Base-by-base conservation (phyloP, 1,140 invertebrate species). In the Aporrectodea caliginosa region DNA sequence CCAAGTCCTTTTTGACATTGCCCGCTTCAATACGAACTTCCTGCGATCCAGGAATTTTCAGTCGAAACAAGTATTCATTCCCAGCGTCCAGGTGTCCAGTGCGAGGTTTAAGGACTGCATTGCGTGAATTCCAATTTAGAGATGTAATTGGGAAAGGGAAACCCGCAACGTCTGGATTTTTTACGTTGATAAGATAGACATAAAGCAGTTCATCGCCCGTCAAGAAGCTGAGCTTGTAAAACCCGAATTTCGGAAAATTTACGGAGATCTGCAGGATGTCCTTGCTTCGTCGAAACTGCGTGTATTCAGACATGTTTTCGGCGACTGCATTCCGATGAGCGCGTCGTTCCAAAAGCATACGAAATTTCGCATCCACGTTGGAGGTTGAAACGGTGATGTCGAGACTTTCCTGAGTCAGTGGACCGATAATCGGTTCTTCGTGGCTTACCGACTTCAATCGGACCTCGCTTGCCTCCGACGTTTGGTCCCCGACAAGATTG, bases 121-220 rank as follows among this genome's bases (percentile, higher is more conserved):
- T 73, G n/a, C 14, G 16, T 35, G 31, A 35, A 16, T 58, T 30
- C 78, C 78, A 76, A 12, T 35, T 30, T 35, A 22, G 27, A n/a
- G 75, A 35, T 29, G 1, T 35, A 35, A 58, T 31, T 16, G 79
- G 79, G 27, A 58, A 79, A 29, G 79, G 35, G 2, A 29, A 31
- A 43, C 70, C 35, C 32, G 29, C 43, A n/a, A 31, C 29, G 31
- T 69, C 74, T 2, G 79, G 73, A n/a, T 70, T 35, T 16, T 58
- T 69, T 30, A 79, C 79, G 68, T 79, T 79, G 34, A 79, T 79
- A 30, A 79, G 34, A 68, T 79, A 79, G 34, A 34, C 32, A 75
- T 69, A 79, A n/a, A 35, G 29, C 12, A 34, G 6, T 76, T 58
- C 31, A 14, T 69, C 33, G 31, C 31, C 43, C n/a, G 33, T 30